Percentiles rank a stretch among this genome's conserved stretches.
Conservation (phyloP, 2,888 invertebrate genomes). For the Temnothorax rugatulus region DNA sequence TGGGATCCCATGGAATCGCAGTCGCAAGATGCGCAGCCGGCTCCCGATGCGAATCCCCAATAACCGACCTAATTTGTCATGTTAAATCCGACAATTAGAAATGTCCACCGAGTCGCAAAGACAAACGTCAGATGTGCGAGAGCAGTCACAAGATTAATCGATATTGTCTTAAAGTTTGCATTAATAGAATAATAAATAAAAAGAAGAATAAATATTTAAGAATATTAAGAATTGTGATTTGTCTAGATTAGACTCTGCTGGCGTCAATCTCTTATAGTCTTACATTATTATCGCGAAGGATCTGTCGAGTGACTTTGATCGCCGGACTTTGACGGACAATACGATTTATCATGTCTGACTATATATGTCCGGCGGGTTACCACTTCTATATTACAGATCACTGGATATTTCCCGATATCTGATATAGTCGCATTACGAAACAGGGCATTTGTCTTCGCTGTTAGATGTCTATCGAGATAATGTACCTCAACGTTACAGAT, state of each 20-base stretch:
- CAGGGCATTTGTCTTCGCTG: conserved; percentile 23
- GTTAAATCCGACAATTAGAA: not conserved
- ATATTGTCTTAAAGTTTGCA: not conserved
- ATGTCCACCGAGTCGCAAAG: not conserved
- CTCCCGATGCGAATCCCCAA: conserved; percentile 91
- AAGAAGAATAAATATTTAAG: not conserved
- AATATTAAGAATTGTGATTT: not conserved
- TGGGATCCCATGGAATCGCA: conserved; percentile 92
- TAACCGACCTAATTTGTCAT: conserved; percentile 87
- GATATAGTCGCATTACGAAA: conserved; percentile 9
- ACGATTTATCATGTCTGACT: conserved; percentile 6
- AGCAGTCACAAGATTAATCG: not conserved
- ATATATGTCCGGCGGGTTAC: not conserved
- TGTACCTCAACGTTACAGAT: conserved; percentile 6
- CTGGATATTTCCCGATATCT: conserved; percentile 2
- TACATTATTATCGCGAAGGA: not conserved
- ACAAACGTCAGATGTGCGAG: not conserved
- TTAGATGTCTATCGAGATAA: conserved; percentile 15
- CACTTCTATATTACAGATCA: not conserved
- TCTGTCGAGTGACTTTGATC: not conserved
- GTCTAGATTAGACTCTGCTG: not conserved
- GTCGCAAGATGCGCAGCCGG: conserved; percentile 94
- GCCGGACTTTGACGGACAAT: conserved; percentile 10
- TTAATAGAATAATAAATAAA: not conserved
- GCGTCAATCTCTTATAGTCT: no score